phyloP scores from a whole-genome alignment of 2,888 invertebrate genomes.

The Agrochola macilenta region DNA sequence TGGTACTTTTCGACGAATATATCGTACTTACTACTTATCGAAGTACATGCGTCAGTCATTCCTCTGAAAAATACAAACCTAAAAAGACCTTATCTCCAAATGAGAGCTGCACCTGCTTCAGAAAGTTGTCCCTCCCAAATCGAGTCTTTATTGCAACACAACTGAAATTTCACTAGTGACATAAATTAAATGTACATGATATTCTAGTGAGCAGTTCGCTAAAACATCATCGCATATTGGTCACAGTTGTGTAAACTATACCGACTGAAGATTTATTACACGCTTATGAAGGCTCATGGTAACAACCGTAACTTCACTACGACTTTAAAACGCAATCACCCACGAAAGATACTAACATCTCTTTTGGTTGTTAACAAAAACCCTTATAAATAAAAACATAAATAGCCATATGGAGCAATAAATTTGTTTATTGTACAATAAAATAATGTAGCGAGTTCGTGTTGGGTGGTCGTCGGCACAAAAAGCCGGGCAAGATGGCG shows the following conservation, averaged over 20 bases:
- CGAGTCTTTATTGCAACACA: background rate
- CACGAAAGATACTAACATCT: slow-evolving; percentile 81
- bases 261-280: slow-evolving; percentile 51
- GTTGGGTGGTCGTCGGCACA: slow-evolving; percentile 88
- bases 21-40: too few species aligned
- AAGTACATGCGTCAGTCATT: background rate
- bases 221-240: slow-evolving; percentile 9
- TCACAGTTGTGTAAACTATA: slow-evolving; percentile 18
- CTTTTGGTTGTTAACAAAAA: slow-evolving; percentile 82
- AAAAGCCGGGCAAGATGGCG: slow-evolving; percentile 83
- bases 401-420: slow-evolving; percentile 90
- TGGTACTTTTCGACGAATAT: background rate
- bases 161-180: background rate
- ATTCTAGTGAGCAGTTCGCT: background rate
- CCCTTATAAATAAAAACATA: slow-evolving; percentile 89
- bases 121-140: background rate
- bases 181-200: background rate
- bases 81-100: background rate
- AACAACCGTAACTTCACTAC: slow-evolving; percentile 59
- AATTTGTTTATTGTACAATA: slow-evolving; percentile 91
- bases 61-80: background rate
- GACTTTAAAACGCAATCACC: slow-evolving; percentile 75
- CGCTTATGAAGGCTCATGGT: slow-evolving; percentile 53
- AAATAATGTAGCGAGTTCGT: slow-evolving; percentile 88
- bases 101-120: background rate